Conservation (phyloP, 1,140 invertebrate species). For the Eriosoma lanigerum region DNA sequence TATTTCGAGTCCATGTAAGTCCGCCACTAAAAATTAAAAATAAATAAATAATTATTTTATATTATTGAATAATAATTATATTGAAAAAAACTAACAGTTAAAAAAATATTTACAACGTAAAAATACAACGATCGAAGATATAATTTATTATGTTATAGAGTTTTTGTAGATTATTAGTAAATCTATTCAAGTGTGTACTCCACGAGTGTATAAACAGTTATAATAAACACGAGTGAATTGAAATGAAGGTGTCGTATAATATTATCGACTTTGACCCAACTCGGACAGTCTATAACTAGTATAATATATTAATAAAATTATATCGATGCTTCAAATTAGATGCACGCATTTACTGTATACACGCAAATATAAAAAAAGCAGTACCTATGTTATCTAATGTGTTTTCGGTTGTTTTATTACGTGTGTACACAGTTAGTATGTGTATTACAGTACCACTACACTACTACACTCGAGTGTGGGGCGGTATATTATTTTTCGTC, state of each 20-base stretch:
- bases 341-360: background rate
- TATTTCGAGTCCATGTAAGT: background rate
- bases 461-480: background rate
- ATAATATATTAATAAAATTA: background rate
- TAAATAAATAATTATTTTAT: background rate
- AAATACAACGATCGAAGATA: too few species aligned
- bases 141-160: too few species aligned
- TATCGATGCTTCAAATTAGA: background rate
- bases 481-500: background rate
- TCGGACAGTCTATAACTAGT: too few species aligned
- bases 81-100: too few species aligned
- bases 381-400: background rate
- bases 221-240: background rate
- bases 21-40: constrained; percentile 4
- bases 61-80: too few species aligned
- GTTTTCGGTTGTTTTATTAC: constrained; percentile 11
- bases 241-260: background rate
- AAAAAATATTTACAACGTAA: too few species aligned
- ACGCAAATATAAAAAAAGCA: background rate
- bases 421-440: background rate
- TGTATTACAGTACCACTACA: background rate
- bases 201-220: background rate
- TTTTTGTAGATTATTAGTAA: too few species aligned
- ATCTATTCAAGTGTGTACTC: background rate
- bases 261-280: background rate